Evolutionary conservation across 2,797 vertebrate species (phyloP), one percentile per base, ranked within the genome.

Genomic region (Coilia nasus): DNA sequence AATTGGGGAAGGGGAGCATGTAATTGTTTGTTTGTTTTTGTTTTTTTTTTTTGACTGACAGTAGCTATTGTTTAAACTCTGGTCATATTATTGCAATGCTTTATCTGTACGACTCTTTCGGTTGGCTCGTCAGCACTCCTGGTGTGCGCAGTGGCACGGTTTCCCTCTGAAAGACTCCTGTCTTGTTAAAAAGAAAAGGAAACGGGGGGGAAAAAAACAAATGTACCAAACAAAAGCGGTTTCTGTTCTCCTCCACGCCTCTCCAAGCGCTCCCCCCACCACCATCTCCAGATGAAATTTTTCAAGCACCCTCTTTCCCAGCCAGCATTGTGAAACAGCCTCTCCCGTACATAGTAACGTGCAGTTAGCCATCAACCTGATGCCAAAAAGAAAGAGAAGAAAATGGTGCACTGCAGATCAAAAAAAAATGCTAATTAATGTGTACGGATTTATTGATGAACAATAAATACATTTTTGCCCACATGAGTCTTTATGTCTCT

Each of bases 1-100:
- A 85, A n/a, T 59, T 1, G 41, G 44, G 46, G n/a, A 25, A 87
- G 87, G 87, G 89, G 92, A 93, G 92, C 93, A 92, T 88, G 91
- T 93, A 89, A 78, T 78, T 78, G 44, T 78, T 75, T 5, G 2
- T 41, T 41, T 5, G 2, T 41, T 41, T 41, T 41, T 41, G 2
- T 41, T 41, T 41, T 41, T 41, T 41, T 41, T 41, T 41, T 5
- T 75, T 41, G 35, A 78, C 35, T 90, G 91, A 91, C 87, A 89
- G 59, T 85, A 90, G 83, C 87, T 81, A 64, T 89, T 90, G 88
- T 91, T 88, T 89, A 87, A 89, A 89, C 87, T 90, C 85, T 19
- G 85, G 87, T 91, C 87, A 84, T 89, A 91, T 89, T 86, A 88
- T 88, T 81, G 89, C 86, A 83, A 89, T 90, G 86, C 91, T 92